Evolutionary conservation across 37 sponge, comb jelly and placozoan species (phyloP), one percentile per base, ranked within the genome.

Genomic region (Petrosia ficiformis): DNA sequence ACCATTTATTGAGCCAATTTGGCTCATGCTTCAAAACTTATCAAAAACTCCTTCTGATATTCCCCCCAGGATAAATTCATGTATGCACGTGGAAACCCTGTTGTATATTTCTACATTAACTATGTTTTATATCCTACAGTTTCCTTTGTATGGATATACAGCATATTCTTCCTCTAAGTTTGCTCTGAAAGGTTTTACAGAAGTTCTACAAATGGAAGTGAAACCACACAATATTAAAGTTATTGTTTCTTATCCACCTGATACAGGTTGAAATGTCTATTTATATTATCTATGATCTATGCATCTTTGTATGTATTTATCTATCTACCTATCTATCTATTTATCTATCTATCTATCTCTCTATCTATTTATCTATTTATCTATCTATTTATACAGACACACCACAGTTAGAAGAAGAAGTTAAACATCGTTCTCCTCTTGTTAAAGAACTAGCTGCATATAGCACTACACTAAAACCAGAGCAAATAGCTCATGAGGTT

Each of bases 161-260:
- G 99, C 90, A 28, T 99, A 99, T 73, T 69, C 81, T 39, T 70
- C 92, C 40, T 71, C 89, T 26, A 99, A 99, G 67, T 95, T 68
- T 82, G 99, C 94, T 14, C 84, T 99, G 30, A 82, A 92, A 34
- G 96, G 96, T 2, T 77, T 99, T 32, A 91, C 97, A 10, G 94
- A 99, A 74, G 66, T 68, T 0, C 79, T 99, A 39, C 92, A 93
- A 64, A 95, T 93, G 94, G 99, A 99, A 59, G 74, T 99, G 57
- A 77, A 76, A 74, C 92, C 96, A n/a, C 77, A 87, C 77, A 91
- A 91, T 60, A 75, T 99, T 24, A 48, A 61, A 24, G 85, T 99
- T 32, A 84, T 90, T 61, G 82, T 99, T 19, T 92, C 97, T 35
- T 99, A 90, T 72, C 99, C 99, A 42, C 97, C 97, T 16, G 99